Conservation (phyloP, 2,888 invertebrate genomes). For the Bembecia ichneumoniformis region DNA sequence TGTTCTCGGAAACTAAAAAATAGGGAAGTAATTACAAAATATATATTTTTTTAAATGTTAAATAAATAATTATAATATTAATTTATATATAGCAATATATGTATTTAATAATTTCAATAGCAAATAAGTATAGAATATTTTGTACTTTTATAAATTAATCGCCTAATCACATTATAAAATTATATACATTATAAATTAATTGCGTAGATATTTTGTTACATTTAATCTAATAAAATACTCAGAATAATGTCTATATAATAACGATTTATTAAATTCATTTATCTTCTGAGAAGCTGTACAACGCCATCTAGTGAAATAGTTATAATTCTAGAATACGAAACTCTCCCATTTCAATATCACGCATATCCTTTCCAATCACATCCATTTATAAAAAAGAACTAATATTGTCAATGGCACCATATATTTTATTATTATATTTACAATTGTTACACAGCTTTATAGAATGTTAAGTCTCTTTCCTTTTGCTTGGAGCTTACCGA, state of each 20-base stretch:
- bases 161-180: too few relatives aligned
- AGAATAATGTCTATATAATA: too few relatives aligned
- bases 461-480: too few relatives aligned
- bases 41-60: not conserved
- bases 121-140: too few relatives aligned
- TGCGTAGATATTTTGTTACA: too few relatives aligned
- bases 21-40: not conserved
- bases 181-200: too few relatives aligned
- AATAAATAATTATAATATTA: not conserved
- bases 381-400: constrained; percentile 32
- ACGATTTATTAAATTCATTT: too few relatives aligned
- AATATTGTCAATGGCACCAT: constrained; percentile 65
- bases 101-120: too few relatives aligned
- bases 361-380: constrained; percentile 14
- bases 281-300: not conserved
- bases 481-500: too few relatives aligned
- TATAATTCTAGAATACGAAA: not conserved
- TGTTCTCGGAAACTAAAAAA: not conserved
- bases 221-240: too few relatives aligned
- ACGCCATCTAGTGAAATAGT: not conserved
- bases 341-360: not conserved
- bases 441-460: not conserved
- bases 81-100: too few relatives aligned
- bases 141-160: too few relatives aligned
- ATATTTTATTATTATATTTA: constrained; percentile 9